Evolutionary conservation across 2,888 invertebrate species (phyloP), one percentile per base, ranked within the genome.

Genomic region (Melolontha melolontha): DNA sequence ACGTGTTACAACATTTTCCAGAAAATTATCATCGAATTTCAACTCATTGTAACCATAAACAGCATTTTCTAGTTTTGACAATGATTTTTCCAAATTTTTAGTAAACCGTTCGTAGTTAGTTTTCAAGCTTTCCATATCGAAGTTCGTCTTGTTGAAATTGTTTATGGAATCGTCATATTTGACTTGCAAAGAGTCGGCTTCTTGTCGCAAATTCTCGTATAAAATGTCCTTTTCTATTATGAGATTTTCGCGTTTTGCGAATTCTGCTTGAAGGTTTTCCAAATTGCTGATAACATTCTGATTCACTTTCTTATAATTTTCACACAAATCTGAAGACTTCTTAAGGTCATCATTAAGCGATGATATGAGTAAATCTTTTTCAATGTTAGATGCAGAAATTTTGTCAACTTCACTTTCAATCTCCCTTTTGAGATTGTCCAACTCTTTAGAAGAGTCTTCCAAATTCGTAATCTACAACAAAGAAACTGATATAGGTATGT

Each of bases 1-100:
- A 6, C 69, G 27, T 50, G 70, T 39, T n/a, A 27, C 27, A 27
- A 63, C 29, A 44, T 72, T 71, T 17, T 64, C 64, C 22, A 67
- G 64, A 54, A 69, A 62, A 16, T 66, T 62, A 27, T 67, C n/a
- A n/a, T 72, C 57, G 7, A 71, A 49, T 41, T 42, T 49, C 29
- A 50, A 64, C 40, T 57, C 47, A 12, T 50, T 64, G n/a, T 49
- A 22, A n/a, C 44, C 66, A 66, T 54, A 68, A 29, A 70, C 57
- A 17, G 72, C 52, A 17, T 59, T 44, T 39, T 66, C 69, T 2
- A 73, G 40, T 29, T 70, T 73, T 8, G 41, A 59, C 44, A 74
- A 66, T 50, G 59, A 47, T n/a, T 54, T 54, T 39, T 64, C 68
- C 34, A 72, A 66, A 1, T 47, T 66, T 34, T 57, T 52, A 11